Evolutionary conservation across 2,113 vertebrate species (phyloP), one percentile per base, ranked within the genome.

Genomic region (Panthera tigris): DNA sequence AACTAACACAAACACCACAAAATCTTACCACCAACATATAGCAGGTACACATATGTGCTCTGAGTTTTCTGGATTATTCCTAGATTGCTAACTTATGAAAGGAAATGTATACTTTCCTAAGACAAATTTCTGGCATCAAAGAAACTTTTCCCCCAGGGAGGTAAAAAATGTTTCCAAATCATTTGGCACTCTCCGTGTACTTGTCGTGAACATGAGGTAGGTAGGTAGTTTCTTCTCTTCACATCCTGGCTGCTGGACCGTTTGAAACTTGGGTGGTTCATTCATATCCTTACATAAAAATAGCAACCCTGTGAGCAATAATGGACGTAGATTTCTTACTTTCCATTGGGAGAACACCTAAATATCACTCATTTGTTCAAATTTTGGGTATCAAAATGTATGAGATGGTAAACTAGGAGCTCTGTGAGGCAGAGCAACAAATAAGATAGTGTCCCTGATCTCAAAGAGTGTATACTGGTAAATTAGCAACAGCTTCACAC

Each of bases 281-380:
- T 99, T 99, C 99, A 99, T 99, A 98, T 99, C 99, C 99, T 99
- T 98, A 82, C 98, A 98, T 80, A 95, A 96, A 97, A 79, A 96
- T 9, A 82, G 15, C 13, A 89, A 93, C 12, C 69, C 39, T 50
- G 7, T 96, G 39, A 69, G 15, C n/a, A 89, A 71, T 89, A 76
- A 50, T 25, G 23, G 33, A 29, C 2, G 27, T 36, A 39, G 11
- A 52, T 84, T 66, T 79, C 41, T 86, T 55, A 94, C 33, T 74
- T 84, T n/a, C 27, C 65, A 89, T 9, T n/a, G 13, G 14, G 80
- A n/a, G 45, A 68, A 80, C 4, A 94, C 36, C 18, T 15, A 55
- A 68, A 85, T 1, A 41, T 45, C 48, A 85, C 69, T 65, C 41
- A 48, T 7, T 82, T 33, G 52, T 39, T 92, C 33, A 14, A 57